Evolutionary conservation across 1,140 invertebrate genomes (phyloP), one percentile per base, ranked within the genome.

Genomic region (Camponotus pennsylvanicus): DNA sequence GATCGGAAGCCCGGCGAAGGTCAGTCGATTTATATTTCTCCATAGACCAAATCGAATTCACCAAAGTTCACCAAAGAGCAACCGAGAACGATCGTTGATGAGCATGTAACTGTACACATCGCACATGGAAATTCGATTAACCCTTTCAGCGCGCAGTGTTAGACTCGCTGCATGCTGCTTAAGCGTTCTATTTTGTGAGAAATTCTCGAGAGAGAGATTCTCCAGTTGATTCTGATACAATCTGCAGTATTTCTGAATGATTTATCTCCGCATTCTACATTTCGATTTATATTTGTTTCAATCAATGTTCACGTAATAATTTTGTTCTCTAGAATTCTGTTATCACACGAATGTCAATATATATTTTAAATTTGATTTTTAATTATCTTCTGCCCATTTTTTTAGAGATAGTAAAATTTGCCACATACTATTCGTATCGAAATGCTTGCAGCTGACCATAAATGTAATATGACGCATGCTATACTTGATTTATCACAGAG

Each of bases 1-100:
- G 97, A 97, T 92, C 95, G 97, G 88, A 97, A 97, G 89, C 95
- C 96, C 76, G 96, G 95, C 70, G 96, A 97, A 96, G 96, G 97
- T 97, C 92, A 95, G 96, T 94, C 64, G 4, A 21, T 21, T 52
- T 52, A 40, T 21, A 18, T 3, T 27, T 7, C n/a, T 21, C 45
- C 37, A 11, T 27, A 21, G 40, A 37, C 0, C 42, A 8, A 42
- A 13, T 59, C 40, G 11, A 75, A 63, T 84, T 78, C 55, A 55
- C 18, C 21, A 27, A 71, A 34, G 21, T 71, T 45, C 55, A n/a
- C 27, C 27, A n/a, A 59, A 42, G 13, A 82, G 4, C 52, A 34
- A 21, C 61, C 21, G 55, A 55, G 49, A 37, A 8, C n/a, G 55
- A 34, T 59, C 78, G n/a, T 78, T 32, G 32, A 69, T 21, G 18